A percentile compares a stretch with the other conserved stretches of the same genome.
Evolutionary conservation across 37 sponge, comb jelly and placozoan species (phyloP).

Genomic region (Bolinopsis microptera): DNA sequence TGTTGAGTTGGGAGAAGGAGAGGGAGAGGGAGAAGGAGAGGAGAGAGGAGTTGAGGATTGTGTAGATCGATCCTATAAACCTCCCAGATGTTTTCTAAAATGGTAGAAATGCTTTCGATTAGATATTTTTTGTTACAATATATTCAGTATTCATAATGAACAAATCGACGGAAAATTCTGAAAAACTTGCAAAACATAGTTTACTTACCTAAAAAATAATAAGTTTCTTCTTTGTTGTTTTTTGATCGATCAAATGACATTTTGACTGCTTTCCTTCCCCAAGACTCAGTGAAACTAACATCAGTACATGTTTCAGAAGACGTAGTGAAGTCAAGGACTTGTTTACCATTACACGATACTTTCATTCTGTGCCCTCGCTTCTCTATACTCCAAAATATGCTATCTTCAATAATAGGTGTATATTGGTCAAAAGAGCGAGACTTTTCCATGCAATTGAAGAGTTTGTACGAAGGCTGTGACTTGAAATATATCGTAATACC

Average conservation of each 20-base stretch:
- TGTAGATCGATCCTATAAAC: too few relatives aligned
- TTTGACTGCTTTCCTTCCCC: not conserved
- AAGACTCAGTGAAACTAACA: not conserved
- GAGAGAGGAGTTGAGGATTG: too few relatives aligned
- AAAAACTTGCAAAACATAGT: too few relatives aligned
- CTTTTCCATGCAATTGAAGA: not conserved
- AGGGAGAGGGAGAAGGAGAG: too few relatives aligned
- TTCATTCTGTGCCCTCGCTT: not conserved
- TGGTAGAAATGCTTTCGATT: too few relatives aligned
- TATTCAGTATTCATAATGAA: too few relatives aligned
- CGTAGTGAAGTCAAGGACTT: not conserved
- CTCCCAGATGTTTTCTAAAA: too few relatives aligned
- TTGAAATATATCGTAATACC: not conserved
- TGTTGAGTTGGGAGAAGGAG: too few relatives aligned
- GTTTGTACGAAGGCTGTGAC: not conserved
- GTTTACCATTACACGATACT: not conserved
- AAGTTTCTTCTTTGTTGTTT: not conserved
- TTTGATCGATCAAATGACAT: not conserved
- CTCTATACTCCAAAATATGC: not conserved
- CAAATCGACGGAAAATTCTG: too few relatives aligned
- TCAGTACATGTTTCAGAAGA: not conserved
- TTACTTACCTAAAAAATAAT: not conserved
- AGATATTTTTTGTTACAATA: too few relatives aligned
- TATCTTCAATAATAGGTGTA: not conserved
- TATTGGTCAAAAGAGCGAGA: not conserved